Evolutionary conservation across 2,797 vertebrate genomes (phyloP), one percentile per base, ranked within the genome.

Genomic region (Euphonia xanthogaster): DNA sequence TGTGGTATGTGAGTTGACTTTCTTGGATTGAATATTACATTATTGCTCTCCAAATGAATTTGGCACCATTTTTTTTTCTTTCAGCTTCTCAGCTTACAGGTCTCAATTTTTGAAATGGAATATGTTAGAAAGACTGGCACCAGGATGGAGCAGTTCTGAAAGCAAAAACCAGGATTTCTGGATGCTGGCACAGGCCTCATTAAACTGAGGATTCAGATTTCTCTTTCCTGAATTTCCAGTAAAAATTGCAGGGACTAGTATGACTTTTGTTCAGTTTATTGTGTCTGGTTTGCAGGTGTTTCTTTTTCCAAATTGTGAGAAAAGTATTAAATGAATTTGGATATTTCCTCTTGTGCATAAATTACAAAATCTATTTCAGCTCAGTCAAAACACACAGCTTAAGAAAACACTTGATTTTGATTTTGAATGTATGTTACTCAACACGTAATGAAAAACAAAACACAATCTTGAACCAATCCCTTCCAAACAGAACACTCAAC

Each of bases 381-480:
- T 95, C 90, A 94, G 88, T 95, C 95, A 95, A 95, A 96, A 93
- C 91, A 88, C 39, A n/a, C 79, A 62, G 76, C 73, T 91, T 91
- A 91, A 93, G 95, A 93, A 95, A 97, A 94, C 94, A 95, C 94
- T 96, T 97, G 93, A 88, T 94, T 96, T 94, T 80, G 79, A 86
- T 90, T 97, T 94, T 95, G 86, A 91, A 94, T 94, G 62, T 94
- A 93, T 96, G 94, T 94, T 97, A 91, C 86, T 95, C 93, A 96
- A 91, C 93, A 84, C 78, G 85, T 65, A 97, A 95, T 84, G 94
- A 95, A 88, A 95, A 94, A 75, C 91, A 94, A 95, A 95, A 87
- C 91, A 88, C 86, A 96, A 53, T 94, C 90, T 94, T 91, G 81
- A 95, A 88, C 65, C 2, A 0, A 72, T 94, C 85, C 72, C 81